Evolutionary conservation across 2,113 vertebrate genomes (phyloP), one percentile per base, ranked within the genome.

Genomic region (Apteryx owenii): DNA sequence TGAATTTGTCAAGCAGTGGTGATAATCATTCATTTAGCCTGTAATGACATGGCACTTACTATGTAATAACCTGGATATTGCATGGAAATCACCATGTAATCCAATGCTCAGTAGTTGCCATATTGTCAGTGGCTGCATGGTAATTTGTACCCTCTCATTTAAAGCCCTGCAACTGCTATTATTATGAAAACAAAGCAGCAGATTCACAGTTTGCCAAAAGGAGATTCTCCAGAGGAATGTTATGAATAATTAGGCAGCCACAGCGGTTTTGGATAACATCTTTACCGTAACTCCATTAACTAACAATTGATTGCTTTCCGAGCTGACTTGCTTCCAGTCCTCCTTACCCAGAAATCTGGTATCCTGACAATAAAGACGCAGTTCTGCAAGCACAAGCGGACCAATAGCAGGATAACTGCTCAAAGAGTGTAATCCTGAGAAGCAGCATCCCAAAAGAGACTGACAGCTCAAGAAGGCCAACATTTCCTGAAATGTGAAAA

Each of bases 1-100:
- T 94, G 87, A 36, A 95, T 96, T 95, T 92, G 89, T 95, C 94
- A 95, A 91, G 95, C 92, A 64, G 82, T 78, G 90, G 82, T 91
- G 96, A 94, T 94, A 95, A 97, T 97, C 86, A 79, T 84, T 93
- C 95, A 94, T 97, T 96, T 94, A 96, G 94, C 88, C 81, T 26
- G 64, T 48, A 96, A 97, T 81, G 93, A 95, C 95, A 95, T 85
- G 95, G 92, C 95, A 95, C 92, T 97, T 96, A 90, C 88, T 56
- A 68, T 50, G 95, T 95, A 97, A 98, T 96, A 95, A 96, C 85
- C 89, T 94, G 83, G 78, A 85, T 96, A 97, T 94, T 89, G 93
- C 95, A 95, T 89, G 95, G 95, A 97, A 97, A 97, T 97, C 76
- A 73, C 95, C 94, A 90, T 96, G 96, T 96, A 97, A 98, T 96